phyloP scores from a whole-genome alignment of 1,140 invertebrate species.

The Drosophila dunni region DNA sequence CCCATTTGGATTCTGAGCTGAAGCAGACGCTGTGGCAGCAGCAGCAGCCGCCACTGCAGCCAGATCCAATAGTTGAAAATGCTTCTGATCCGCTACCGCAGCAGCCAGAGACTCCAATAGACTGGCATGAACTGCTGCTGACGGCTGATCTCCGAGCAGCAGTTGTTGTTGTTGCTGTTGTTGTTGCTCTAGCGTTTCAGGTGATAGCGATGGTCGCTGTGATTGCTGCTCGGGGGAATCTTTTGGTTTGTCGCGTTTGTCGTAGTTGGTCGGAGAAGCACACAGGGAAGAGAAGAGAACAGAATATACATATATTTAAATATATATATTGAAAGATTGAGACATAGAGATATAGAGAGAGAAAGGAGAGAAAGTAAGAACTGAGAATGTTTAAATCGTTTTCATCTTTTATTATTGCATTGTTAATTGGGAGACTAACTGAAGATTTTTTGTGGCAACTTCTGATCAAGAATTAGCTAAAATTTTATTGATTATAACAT shows the following conservation, averaged over 20 bases:
- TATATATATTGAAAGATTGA: slow-evolving; percentile 33
- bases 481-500: slow-evolving; percentile 20
- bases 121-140: slow-evolving; percentile 69
- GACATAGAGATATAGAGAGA: slow-evolving; percentile 31
- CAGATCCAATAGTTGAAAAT: slow-evolving; percentile 75
- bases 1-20: slow-evolving; percentile 63
- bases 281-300: slow-evolving; percentile 54
- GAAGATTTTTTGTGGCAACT: slow-evolving; percentile 4
- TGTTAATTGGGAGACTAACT: slow-evolving; percentile 5
- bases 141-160: slow-evolving; percentile 52
- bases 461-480: slow-evolving; percentile 6
- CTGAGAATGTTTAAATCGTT: slow-evolving; percentile 34
- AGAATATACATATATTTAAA: slow-evolving; percentile 49
- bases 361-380: slow-evolving; percentile 48
- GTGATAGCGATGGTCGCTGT: slow-evolving; percentile 56
- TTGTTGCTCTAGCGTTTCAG: slow-evolving; percentile 59
- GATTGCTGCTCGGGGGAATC: slow-evolving; percentile 66
- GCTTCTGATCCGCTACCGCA: slow-evolving; percentile 75
- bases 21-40: slow-evolving; percentile 60
- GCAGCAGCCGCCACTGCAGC: slow-evolving; percentile 73
- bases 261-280: slow-evolving; percentile 43
- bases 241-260: slow-evolving; percentile 43
- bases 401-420: slow-evolving; percentile 16
- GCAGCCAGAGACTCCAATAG: slow-evolving; percentile 70
- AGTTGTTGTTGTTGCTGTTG: slow-evolving; percentile 32